These are phyloP conservation scores for Chromoteleia sp. DNA, from an alignment of 2,888 invertebrate genomes.

Conservation along the genomic window DNA sequence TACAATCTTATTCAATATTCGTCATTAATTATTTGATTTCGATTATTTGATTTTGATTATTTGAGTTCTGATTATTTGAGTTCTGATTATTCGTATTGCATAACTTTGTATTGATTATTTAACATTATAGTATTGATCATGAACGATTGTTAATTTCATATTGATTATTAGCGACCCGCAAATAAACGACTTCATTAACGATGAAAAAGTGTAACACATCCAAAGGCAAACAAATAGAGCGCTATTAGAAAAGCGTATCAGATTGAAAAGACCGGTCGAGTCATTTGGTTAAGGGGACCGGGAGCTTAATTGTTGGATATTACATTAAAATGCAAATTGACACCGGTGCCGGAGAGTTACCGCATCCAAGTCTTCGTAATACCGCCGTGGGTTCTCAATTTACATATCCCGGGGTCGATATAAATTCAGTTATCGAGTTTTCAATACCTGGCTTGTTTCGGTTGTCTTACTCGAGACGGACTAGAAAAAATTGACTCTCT, in stretches of 20 bases:
- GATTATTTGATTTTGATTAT: no score
- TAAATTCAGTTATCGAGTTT: conserved; percentile 61
- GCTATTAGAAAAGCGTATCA: conserved; percentile 18
- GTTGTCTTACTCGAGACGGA: conserved; percentile 20
- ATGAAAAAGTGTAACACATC: not conserved
- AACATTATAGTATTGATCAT: no score
- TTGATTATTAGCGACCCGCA: not conserved
- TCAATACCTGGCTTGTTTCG: conserved; percentile 37
- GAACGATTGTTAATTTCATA: no score
- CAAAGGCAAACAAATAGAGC: conserved; percentile 9
- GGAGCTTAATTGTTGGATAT: conserved; percentile 60
- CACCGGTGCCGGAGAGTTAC: conserved; percentile 26
- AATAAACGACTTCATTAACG: not conserved
- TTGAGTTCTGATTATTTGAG: no score
- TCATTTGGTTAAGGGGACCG: conserved; percentile 25
- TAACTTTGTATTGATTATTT: no score
- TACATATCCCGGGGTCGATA: conserved; percentile 53
- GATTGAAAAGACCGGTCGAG: conserved; percentile 31
- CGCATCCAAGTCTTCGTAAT: conserved; percentile 45
- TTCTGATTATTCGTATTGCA: no score
- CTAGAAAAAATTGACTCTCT: conserved; percentile 20
- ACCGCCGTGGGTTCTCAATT: conserved; percentile 33
- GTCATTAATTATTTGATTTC: no score
- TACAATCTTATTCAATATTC: no score
- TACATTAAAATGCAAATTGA: conserved; percentile 67